A percentile compares a stretch with the other conserved stretches of the same genome.
These are phyloP conservation scores for Mimas tiliae DNA, from an alignment of 2,888 invertebrate species.

Conservation along the genomic window DNA sequence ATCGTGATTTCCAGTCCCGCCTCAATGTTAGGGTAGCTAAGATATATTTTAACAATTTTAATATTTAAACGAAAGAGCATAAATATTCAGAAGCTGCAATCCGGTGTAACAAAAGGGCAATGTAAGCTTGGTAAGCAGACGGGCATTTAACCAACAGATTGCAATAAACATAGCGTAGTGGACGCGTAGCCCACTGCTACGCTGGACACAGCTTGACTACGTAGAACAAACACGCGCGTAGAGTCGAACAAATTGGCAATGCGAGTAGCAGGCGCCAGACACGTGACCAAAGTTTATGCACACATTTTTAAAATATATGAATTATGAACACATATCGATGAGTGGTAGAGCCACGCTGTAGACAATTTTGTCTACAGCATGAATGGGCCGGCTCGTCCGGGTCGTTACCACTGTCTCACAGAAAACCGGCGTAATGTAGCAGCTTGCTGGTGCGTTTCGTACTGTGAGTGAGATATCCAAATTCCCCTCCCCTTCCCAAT, in stretches of 20 bases:
- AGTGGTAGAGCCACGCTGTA: too few species aligned
- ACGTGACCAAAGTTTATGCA: too few species aligned
- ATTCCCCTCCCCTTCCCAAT: too few species aligned
- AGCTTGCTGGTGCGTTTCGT: too few species aligned
- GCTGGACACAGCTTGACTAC: constrained; percentile 75
- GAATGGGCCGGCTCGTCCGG: too few species aligned
- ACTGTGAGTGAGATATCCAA: too few species aligned
- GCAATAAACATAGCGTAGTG: constrained; percentile 80
- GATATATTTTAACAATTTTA: constrained; percentile 18
- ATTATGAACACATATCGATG: too few species aligned
- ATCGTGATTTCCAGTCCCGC: background rate
- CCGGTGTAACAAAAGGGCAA: constrained; percentile 65
- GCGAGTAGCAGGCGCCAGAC: too few species aligned
- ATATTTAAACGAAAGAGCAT: constrained; percentile 33
- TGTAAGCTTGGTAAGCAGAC: constrained; percentile 73
- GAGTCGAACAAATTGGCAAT: constrained; percentile 50
- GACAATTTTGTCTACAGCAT: too few species aligned
- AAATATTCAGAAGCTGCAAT: constrained; percentile 54
- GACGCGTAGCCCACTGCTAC: constrained; percentile 69
- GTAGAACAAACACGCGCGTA: constrained; percentile 47
- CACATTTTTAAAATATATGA: too few species aligned
- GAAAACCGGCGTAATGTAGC: too few species aligned
- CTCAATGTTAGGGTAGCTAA: background rate
- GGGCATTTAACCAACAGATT: constrained; percentile 80
- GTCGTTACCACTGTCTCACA: too few species aligned